phyloP scores from a whole-genome alignment of 2,888 invertebrate species.

The Andrena marginata region DNA sequence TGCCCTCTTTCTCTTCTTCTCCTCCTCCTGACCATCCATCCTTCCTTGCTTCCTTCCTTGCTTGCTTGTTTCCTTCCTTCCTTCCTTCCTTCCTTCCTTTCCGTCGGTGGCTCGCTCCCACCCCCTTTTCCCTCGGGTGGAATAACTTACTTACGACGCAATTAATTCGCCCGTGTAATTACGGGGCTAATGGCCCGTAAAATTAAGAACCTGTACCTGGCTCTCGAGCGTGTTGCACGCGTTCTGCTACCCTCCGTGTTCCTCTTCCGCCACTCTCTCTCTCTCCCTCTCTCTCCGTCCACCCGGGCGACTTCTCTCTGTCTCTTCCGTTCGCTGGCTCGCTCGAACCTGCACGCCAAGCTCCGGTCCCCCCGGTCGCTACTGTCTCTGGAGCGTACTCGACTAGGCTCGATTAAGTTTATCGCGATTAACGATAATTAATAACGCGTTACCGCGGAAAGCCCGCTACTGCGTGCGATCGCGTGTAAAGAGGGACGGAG shows the following conservation, averaged over 20 bases:
- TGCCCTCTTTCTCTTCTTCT: slow-evolving; percentile 14
- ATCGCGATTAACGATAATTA: slow-evolving; percentile 74
- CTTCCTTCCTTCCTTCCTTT: slow-evolving; percentile 16
- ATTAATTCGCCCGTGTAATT: slow-evolving; percentile 81
- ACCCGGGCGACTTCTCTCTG: slow-evolving; percentile 19
- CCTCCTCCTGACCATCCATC: neutral
- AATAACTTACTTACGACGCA: slow-evolving; percentile 81
- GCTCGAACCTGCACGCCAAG: slow-evolving; percentile 5
- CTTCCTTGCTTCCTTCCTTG: neutral
- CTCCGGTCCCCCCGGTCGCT: slow-evolving; percentile 23
- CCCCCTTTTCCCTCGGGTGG: slow-evolving; percentile 64
- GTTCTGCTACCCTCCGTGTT: slow-evolving; percentile 53
- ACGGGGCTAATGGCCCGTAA: slow-evolving; percentile 80
- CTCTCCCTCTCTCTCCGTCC: neutral
- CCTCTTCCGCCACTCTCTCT: slow-evolving; percentile 17
- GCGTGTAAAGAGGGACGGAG: neutral
- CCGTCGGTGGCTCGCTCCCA: slow-evolving; percentile 45
- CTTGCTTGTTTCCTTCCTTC: neutral
- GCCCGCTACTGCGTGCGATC: slow-evolving; percentile 14
- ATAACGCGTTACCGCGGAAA: slow-evolving; percentile 67
- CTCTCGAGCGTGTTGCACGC: slow-evolving; percentile 69
- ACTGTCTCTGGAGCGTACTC: slow-evolving; percentile 57
- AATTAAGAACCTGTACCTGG: slow-evolving; percentile 79
- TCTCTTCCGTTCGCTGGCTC: slow-evolving; percentile 25
- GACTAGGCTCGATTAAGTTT: slow-evolving; percentile 69